A percentile compares a stretch with the other conserved stretches of the same genome.
Conservation (phyloP, 2,113 vertebrate species). For the Psephotus haematonotus region DNA sequence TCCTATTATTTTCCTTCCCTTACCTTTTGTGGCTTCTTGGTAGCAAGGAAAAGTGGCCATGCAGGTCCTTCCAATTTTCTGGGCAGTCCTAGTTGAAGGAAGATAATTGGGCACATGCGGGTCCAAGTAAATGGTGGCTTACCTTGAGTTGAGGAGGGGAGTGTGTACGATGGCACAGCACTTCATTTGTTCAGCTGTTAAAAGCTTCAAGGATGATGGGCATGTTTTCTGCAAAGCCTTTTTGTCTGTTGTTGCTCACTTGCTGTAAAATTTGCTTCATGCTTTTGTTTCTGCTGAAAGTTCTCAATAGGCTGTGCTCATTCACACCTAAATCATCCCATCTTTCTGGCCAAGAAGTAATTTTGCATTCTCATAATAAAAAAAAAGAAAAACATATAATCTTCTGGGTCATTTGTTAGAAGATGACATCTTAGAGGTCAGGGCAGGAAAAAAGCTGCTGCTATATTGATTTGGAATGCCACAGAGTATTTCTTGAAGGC, state of each 20-base stretch:
- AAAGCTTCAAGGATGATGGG: neutral
- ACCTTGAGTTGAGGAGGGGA: neutral
- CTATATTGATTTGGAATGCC: conserved; percentile 48
- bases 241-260: conserved; percentile 38
- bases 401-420: conserved; percentile 8
- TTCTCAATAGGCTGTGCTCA: conserved; percentile 36
- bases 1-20: neutral
- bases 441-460: conserved; percentile 13
- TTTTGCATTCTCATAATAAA: neutral
- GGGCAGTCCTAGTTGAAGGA: neutral
- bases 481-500: conserved; percentile 23
- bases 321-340: neutral
- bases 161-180: neutral
- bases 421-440: conserved; percentile 44
- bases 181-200: conserved; percentile 38
- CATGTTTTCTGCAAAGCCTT: neutral
- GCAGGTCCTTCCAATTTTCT: neutral
- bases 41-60: neutral
- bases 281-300: conserved; percentile 54
- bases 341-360: neutral
- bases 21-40: neutral
- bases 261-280: conserved; percentile 15
- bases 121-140: neutral
- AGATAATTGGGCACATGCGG: conserved; percentile 35
- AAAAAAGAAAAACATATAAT: neutral